Conservation (phyloP, 2,797 vertebrate species). For the Rousettus madagascariensis region DNA sequence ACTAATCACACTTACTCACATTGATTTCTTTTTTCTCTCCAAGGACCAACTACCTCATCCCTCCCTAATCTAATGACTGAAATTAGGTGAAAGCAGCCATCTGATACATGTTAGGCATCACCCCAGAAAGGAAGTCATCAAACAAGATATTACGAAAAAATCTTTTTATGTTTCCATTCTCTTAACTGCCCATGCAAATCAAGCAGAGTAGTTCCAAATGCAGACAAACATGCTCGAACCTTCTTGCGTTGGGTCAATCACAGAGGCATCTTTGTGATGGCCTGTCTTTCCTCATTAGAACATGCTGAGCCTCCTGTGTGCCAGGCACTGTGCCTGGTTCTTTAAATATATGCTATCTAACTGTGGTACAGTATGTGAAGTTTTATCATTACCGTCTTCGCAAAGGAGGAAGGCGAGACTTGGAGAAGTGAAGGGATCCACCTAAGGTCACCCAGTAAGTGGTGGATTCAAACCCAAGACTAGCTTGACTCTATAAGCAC, state of each 20-base stretch:
- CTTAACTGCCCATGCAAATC: slow-evolving; percentile 68
- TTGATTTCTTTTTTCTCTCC: slow-evolving; percentile 78
- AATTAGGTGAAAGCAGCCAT: slow-evolving; percentile 73
- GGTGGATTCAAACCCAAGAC: not conserved
- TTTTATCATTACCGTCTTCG: not conserved
- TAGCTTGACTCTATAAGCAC: rapidly evolving
- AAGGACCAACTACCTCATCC: slow-evolving; percentile 79
- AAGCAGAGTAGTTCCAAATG: slow-evolving; percentile 62
- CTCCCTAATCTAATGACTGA: slow-evolving; percentile 79
- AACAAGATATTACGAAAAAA: slow-evolving; percentile 34
- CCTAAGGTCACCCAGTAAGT: not conserved
- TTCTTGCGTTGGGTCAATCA: not conserved
- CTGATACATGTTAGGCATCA: slow-evolving; percentile 72
- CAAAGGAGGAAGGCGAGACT: not conserved
- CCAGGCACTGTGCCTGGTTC: too few species aligned
- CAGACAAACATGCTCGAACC: not conserved
- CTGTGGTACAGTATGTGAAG: not conserved
- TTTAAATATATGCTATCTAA: not conserved
- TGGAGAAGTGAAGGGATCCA: not conserved
- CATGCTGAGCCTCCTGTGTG: not conserved
- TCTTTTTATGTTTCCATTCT: slow-evolving; percentile 31
- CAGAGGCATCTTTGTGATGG: not conserved
- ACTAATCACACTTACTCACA: slow-evolving; percentile 81
- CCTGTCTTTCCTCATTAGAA: not conserved
- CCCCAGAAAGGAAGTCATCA: slow-evolving; percentile 79